Conservation (phyloP, 1,140 invertebrate genomes). For the Bombus cullumanus region DNA sequence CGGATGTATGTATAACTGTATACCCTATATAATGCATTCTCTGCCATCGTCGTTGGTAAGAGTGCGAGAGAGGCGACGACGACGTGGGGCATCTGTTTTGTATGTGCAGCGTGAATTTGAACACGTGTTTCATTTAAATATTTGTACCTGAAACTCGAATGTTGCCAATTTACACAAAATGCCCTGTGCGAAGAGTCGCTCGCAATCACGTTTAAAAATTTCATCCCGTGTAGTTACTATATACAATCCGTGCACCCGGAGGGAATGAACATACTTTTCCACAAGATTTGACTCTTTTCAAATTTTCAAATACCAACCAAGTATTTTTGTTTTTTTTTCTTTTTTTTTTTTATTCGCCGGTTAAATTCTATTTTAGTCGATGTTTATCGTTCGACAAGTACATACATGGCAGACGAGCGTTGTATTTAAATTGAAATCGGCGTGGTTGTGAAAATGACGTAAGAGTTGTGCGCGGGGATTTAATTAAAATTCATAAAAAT, state of each 20-base stretch:
- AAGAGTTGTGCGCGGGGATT: not conserved
- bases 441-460: not conserved
- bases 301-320: not conserved
- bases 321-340: too few species aligned
- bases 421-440: not conserved
- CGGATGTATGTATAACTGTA: constrained; percentile 12
- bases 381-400: not conserved
- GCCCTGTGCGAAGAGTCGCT: not conserved
- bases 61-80: not conserved
- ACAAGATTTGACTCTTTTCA: not conserved
- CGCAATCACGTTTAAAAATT: constrained; percentile 16
- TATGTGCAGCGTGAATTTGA: constrained; percentile 75
- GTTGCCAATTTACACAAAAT: constrained; percentile 72
- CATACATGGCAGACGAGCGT: not conserved
- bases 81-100: constrained; percentile 71
- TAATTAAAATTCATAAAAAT: constrained; percentile 25
- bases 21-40: constrained; percentile 40
- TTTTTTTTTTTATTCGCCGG: too few species aligned
- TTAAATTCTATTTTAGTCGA: not conserved
- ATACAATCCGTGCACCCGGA: not conserved
- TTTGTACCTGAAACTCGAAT: constrained; percentile 73
- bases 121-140: constrained; percentile 78
- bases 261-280: not conserved
- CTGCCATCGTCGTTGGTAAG: not conserved
- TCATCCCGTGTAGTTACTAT: not conserved